Conservation (phyloP, 2,113 vertebrate species). For the Nibea albiflora region DNA sequence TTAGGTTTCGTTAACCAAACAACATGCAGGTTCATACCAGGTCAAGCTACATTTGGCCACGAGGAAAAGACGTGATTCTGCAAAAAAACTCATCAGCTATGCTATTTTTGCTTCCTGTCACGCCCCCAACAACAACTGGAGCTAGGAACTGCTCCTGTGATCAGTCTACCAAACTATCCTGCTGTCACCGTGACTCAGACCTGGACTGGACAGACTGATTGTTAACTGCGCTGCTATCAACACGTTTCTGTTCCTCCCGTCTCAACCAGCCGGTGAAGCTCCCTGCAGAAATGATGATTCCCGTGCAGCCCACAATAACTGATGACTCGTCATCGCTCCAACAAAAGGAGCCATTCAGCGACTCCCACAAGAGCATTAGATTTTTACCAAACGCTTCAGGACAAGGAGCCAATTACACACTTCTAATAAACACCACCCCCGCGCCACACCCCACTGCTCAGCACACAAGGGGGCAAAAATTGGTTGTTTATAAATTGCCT, state of each 20-base stretch:
- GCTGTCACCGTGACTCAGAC: not conserved
- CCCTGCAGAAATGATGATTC: conserved; percentile 28
- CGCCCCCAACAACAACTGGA: not conserved
- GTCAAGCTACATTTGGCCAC: not conserved
- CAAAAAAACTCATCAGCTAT: no score
- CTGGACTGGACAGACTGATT: not conserved
- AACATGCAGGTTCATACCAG: not conserved
- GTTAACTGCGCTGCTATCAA: not conserved
- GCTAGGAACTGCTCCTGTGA: not conserved
- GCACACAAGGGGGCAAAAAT: conserved; percentile 12
- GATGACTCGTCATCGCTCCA: conserved; percentile 23
- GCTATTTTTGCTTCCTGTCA: not conserved
- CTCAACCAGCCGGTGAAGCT: conserved; percentile 13
- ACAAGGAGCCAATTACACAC: conserved; percentile 55
- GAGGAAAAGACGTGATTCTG: not conserved
- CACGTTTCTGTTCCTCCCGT: not conserved
- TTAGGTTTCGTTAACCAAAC: not conserved
- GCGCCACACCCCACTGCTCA: conserved; percentile 29
- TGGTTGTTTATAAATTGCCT: conserved; percentile 40
- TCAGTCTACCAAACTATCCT: no score
- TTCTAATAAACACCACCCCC: conserved; percentile 34
- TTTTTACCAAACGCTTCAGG: conserved; percentile 39
- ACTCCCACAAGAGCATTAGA: conserved; percentile 57
- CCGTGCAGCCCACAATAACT: conserved; percentile 29
- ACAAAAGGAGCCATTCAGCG: conserved; percentile 49